These are phyloP conservation scores for Dendrocincla tyrannina DNA, from an alignment of 2,797 vertebrate genomes.

Conservation along the genomic window DNA sequence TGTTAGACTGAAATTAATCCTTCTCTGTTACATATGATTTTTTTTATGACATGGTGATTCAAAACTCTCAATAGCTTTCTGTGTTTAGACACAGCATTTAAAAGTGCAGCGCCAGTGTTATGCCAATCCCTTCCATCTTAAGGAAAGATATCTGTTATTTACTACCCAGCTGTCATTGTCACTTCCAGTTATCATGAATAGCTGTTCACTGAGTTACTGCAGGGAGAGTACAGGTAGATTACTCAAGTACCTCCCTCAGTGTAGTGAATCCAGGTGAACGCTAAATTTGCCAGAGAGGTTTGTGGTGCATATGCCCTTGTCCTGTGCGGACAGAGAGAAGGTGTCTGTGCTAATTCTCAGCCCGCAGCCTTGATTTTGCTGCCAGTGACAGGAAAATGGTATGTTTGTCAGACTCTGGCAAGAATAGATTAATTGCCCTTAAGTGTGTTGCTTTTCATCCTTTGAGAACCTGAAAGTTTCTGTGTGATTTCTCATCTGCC, in stretches of 20 bases:
- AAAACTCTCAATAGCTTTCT: neutral
- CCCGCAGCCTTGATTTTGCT: neutral
- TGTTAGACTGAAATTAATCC: neutral
- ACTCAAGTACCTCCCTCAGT: neutral
- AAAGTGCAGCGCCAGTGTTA: neutral
- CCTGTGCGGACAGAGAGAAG: neutral
- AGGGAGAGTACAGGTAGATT: neutral
- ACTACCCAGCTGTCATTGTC: neutral
- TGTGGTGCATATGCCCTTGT: neutral
- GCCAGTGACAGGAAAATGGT: neutral
- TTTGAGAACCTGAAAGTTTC: neutral
- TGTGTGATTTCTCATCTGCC: neutral
- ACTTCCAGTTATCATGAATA: neutral
- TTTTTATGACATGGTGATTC: neutral
- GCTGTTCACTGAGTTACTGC: neutral
- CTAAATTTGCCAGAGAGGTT: neutral
- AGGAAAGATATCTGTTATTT: neutral
- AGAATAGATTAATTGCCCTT: neutral
- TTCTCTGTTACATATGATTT: neutral
- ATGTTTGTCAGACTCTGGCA: neutral
- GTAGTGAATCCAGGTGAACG: neutral
- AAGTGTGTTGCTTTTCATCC: neutral
- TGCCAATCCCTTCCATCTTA: neutral
- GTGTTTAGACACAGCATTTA: neutral
- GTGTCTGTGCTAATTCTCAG: neutral